phyloP scores from a whole-genome alignment of 92 coral and sea anemone genomes.

The Epizoanthus ramosus region DNA sequence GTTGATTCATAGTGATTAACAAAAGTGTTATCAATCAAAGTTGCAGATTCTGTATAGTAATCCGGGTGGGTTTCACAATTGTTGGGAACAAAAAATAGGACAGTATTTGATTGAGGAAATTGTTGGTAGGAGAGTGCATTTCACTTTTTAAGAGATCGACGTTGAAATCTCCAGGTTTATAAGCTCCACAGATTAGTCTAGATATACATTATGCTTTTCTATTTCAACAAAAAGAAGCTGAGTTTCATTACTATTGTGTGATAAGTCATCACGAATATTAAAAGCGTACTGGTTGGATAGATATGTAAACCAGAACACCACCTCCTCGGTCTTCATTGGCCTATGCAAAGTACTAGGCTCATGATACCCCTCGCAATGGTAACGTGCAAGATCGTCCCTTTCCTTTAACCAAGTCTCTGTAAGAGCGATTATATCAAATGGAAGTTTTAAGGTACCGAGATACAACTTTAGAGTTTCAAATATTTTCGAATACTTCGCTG shows the following conservation, averaged over 20 bases:
- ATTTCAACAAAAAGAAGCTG: conserved; percentile 7
- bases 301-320: conserved; percentile 12
- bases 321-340: neutral
- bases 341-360: neutral
- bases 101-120: no score
- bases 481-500: no score
- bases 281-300: neutral
- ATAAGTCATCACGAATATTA: conserved; percentile 1
- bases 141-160: neutral
- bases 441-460: neutral
- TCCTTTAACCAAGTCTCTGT: conserved; percentile 7
- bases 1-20: no score
- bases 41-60: neutral
- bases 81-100: no score
- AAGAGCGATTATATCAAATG: conserved; percentile 1
- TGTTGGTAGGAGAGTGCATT: no score
- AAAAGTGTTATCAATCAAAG: no score
- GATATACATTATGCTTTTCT: conserved; percentile 13
- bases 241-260: neutral
- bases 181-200: neutral
- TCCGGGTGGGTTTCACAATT: neutral
- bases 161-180: neutral
- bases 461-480: neutral
- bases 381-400: neutral
- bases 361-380: neutral